Base-by-base conservation (phyloP, 2,797 vertebrate genomes). In the Stomatorhinus walkeri region DNA sequence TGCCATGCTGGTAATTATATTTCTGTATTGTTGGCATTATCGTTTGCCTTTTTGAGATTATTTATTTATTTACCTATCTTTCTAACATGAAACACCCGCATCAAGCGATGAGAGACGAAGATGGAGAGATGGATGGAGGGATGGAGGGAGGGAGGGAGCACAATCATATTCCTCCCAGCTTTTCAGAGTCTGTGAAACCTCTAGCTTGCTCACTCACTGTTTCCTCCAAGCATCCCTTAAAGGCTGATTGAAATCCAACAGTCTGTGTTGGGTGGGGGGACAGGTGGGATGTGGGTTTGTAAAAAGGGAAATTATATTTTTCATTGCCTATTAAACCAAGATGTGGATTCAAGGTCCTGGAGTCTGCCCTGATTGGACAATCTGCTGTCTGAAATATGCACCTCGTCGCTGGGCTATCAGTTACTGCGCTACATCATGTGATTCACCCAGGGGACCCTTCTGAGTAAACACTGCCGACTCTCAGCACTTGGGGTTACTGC, bases 191-290 rank as follows among this genome's bases (percentile, higher is more conserved):
- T 40, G 49, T 54, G 88, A 36, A 59, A 85, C 56, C 59, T 40
- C 40, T 16, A 24, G 12, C 36, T 61, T 3, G 2, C 46, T 10
- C 0, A 19, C 46, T 79, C 59, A 22, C 89, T 19, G 89, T 24
- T 86, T 86, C 36, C 32, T 87, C 19, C 51, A 32, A n/a, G 85
- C 51, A 36, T 87, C 28, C 91, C 93, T 93, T 92, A 93, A 92
- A 94, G 92, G 91, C 91, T 91, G 90, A 91, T 89, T 89, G 91
- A 91, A 93, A 90, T 87, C 90, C 54, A 68, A 83, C 91, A 91
- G 89, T 40, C 88, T 43, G 36, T 46, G 40, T 81, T 81, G 10
- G 76, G 76, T 16, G 32, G 28, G 36, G 88, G 85, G 86, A 4
- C n/a, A 61, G 56, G 56, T 22, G 56, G 56, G 56, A 4, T 49